phyloP scores from a whole-genome alignment of 1,140 invertebrate genomes.

The Dendroctonus ponderosae region DNA sequence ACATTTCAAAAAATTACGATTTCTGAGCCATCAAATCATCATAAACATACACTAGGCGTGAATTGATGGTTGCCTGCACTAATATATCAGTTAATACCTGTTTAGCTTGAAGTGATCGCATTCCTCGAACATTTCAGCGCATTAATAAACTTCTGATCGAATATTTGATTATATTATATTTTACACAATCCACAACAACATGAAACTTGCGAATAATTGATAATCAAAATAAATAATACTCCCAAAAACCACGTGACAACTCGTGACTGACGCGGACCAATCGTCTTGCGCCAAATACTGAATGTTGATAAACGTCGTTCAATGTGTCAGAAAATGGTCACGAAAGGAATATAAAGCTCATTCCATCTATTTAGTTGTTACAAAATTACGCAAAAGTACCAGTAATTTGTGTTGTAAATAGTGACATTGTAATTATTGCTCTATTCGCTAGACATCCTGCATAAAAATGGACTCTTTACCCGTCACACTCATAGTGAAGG shows the following conservation, averaged over 20 bases:
- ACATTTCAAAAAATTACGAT: too few relatives aligned
- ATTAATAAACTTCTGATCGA: too few relatives aligned
- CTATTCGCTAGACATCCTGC: not conserved
- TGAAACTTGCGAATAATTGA: too few relatives aligned
- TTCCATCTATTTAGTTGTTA: not conserved
- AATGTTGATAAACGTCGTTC: constrained; percentile 21
- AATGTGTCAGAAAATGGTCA: constrained; percentile 15
- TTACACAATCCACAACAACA: too few relatives aligned
- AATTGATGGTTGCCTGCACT: too few relatives aligned
- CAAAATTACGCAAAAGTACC: constrained; percentile 12
- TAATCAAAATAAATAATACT: too few relatives aligned
- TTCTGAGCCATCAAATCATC: too few relatives aligned
- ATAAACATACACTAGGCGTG: too few relatives aligned
- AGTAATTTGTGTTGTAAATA: constrained; percentile 7
- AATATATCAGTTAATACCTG: too few relatives aligned
- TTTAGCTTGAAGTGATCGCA: too few relatives aligned
- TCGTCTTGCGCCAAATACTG: constrained; percentile 26
- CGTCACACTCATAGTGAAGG: constrained; percentile 78
- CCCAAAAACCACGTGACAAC: constrained; percentile 5
- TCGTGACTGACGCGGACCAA: constrained; percentile 13
- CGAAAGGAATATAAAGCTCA: not conserved
- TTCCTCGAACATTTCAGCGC: too few relatives aligned
- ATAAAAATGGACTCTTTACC: constrained; percentile 53
- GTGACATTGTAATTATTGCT: constrained; percentile 1
- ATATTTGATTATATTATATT: too few relatives aligned